phyloP scores from a whole-genome alignment of 2,888 invertebrate genomes.

The Amiota communis region DNA sequence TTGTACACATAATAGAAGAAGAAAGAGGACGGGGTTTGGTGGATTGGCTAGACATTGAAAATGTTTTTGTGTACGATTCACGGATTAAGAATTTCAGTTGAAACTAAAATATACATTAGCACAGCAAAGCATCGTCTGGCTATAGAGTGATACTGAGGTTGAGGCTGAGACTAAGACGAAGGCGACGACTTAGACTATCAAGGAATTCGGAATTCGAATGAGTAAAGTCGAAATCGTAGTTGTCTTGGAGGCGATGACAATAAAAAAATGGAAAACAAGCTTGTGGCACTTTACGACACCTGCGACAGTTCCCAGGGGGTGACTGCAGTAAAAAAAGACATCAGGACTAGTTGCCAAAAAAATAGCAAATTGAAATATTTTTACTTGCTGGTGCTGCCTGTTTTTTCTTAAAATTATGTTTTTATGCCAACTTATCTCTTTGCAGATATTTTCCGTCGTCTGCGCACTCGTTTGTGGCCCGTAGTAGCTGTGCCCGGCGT shows the following conservation, averaged over 20 bases:
- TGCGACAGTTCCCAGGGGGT: constrained; percentile 62
- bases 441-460: constrained; percentile 69
- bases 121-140: constrained; percentile 51
- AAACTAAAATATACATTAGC: constrained; percentile 67
- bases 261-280: not conserved
- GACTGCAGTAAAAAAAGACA: constrained; percentile 21
- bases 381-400: constrained; percentile 20
- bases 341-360: constrained; percentile 7
- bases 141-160: not conserved
- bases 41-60: constrained; percentile 52
- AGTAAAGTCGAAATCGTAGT: too few species aligned
- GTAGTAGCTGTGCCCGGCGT: constrained; percentile 35
- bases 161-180: constrained; percentile 25
- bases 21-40: constrained; percentile 32
- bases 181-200: constrained; percentile 18
- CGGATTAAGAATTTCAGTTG: constrained; percentile 60
- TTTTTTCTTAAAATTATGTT: not conserved
- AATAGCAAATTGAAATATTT: constrained; percentile 34
- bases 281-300: constrained; percentile 66
- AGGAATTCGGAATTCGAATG: too few species aligned
- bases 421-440: constrained; percentile 26
- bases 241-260: too few species aligned
- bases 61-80: constrained; percentile 60
- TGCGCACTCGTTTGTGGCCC: constrained; percentile 66
- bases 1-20: constrained; percentile 36